Conservation (phyloP, 2,797 vertebrate genomes). For the Lemur catta region DNA sequence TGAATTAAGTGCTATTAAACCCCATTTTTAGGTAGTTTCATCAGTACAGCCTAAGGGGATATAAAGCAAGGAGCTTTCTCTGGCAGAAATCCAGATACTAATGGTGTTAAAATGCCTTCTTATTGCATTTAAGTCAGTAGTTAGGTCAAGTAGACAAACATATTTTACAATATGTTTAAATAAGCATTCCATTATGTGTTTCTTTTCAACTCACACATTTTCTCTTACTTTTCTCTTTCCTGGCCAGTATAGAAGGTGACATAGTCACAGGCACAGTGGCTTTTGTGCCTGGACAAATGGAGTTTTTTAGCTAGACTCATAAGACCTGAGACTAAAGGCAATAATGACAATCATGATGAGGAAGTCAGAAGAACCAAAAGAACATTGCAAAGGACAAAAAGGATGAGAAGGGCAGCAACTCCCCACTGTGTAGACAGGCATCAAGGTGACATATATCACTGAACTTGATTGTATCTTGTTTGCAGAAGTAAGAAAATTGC, state of each 20-base stretch:
- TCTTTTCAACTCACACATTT: constrained; percentile 66
- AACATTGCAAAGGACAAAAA: background rate
- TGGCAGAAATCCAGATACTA: constrained; percentile 84
- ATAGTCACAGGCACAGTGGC: background rate
- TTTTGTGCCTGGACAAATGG: background rate
- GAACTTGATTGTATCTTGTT: background rate
- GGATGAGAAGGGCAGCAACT: background rate
- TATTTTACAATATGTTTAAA: constrained; percentile 84
- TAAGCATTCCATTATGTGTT: constrained; percentile 82
- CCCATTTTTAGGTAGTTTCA: constrained; percentile 78
- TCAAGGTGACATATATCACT: background rate
- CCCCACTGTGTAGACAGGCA: background rate
- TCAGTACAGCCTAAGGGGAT: constrained; percentile 76
- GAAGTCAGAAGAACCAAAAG: background rate
- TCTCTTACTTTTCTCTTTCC: constrained; percentile 30
- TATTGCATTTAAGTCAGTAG: constrained; percentile 82
- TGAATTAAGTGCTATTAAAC: constrained; percentile 78
- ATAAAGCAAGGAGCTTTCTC: constrained; percentile 78
- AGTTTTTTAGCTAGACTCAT: constrained; percentile 15
- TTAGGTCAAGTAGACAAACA: constrained; percentile 84
- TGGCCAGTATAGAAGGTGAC: background rate
- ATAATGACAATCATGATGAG: background rate
- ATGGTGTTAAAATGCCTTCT: constrained; percentile 83
- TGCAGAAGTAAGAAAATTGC: background rate
- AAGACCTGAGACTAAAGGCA: background rate